phyloP scores from a whole-genome alignment of 2,113 vertebrate species.

The Acanthisitta chloris region DNA sequence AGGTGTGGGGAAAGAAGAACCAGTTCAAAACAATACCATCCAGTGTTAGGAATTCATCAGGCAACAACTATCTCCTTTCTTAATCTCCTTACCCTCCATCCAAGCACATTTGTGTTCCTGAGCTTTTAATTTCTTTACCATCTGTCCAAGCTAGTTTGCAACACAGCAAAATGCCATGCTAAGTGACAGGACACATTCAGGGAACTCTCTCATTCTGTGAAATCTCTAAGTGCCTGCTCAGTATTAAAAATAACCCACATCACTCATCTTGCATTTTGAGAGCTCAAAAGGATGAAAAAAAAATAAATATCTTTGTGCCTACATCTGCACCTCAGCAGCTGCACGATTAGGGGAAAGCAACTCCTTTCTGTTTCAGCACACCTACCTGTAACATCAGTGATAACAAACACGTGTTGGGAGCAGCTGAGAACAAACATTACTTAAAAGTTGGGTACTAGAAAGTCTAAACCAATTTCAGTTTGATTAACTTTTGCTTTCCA shows the following conservation, averaged over 20 bases:
- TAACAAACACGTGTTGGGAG: not conserved
- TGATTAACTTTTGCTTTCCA: not conserved
- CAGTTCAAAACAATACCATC: not conserved
- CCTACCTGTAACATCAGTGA: not conserved
- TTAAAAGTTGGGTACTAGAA: not conserved
- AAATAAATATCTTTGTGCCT: not conserved
- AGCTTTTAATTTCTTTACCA: constrained; percentile 37
- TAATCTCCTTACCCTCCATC: not conserved
- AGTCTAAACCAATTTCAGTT: not conserved
- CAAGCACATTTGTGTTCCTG: constrained; percentile 13
- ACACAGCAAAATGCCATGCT: not conserved
- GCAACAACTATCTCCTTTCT: not conserved
- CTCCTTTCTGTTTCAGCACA: not conserved
- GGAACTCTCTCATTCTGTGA: constrained; percentile 20
- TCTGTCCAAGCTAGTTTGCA: constrained; percentile 13
- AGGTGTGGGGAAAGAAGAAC: not conserved
- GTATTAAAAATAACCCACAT: constrained; percentile 21
- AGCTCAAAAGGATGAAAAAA: not conserved
- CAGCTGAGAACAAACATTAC: not conserved
- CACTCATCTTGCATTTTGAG: not conserved
- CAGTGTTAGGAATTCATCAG: not conserved
- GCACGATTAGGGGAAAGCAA: not conserved
- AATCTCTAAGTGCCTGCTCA: not conserved
- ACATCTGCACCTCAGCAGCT: not conserved
- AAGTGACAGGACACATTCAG: constrained; percentile 42